phyloP scores from a whole-genome alignment of 2,113 vertebrate genomes.

The Argyrosomus japonicus region DNA sequence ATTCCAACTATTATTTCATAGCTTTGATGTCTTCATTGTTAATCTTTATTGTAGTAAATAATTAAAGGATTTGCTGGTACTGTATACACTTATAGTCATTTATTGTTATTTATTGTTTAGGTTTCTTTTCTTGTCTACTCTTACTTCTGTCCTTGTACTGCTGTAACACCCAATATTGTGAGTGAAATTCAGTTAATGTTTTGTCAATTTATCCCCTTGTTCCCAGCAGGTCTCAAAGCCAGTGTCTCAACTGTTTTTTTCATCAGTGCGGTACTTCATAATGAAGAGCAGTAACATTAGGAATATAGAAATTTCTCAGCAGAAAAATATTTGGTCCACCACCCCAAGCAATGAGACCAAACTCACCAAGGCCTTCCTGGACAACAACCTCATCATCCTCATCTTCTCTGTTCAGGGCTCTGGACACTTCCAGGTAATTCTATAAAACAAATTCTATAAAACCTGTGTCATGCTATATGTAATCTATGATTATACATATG shows the following conservation, averaged over 20 bases:
- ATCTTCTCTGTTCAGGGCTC: conserved; percentile 96
- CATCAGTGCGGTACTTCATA: conserved; percentile 89
- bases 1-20: too few species aligned
- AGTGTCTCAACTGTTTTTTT: conserved; percentile 74
- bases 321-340: conserved; percentile 94
- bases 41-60: too few species aligned
- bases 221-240: conserved; percentile 77
- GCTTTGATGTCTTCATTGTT: too few species aligned
- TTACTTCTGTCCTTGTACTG: too few species aligned
- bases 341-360: conserved; percentile 89
- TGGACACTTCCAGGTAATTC: conserved; percentile 92
- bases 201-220: background rate
- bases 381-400: conserved; percentile 87
- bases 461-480: background rate
- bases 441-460: background rate
- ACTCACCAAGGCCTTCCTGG: conserved; percentile 89
- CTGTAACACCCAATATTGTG: too few species aligned
- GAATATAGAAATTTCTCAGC: conserved; percentile 93
- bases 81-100: too few species aligned
- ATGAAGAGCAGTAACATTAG: conserved; percentile 93
- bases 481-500: background rate
- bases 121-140: too few species aligned
- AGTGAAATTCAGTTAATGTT: background rate
- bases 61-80: too few species aligned
- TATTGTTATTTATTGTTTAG: too few species aligned